Conservation (phyloP, 2,888 invertebrate genomes). For the Ctenicera cuprea region DNA sequence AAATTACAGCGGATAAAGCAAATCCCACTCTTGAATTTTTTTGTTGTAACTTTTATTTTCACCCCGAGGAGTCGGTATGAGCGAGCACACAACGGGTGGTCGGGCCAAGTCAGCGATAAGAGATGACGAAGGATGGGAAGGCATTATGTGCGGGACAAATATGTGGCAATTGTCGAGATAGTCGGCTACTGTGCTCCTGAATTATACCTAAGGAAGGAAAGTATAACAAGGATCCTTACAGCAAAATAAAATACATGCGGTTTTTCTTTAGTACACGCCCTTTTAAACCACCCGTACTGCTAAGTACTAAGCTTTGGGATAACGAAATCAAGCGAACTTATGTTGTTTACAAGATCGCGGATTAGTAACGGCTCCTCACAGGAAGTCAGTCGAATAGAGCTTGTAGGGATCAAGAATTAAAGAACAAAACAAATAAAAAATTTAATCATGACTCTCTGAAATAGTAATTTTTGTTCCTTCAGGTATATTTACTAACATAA, state of each 20-base stretch:
- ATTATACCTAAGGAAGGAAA: slow-evolving; percentile 55
- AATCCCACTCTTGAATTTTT: slow-evolving; percentile 45
- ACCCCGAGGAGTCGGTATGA: slow-evolving; percentile 31
- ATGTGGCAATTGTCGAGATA: slow-evolving; percentile 62
- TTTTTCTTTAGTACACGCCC: neutral
- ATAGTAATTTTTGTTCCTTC: neutral
- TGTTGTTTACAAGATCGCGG: slow-evolving; percentile 12
- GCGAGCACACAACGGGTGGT: slow-evolving; percentile 53
- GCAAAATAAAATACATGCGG: slow-evolving; percentile 33
- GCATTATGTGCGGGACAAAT: slow-evolving; percentile 62
- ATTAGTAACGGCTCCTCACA: slow-evolving; percentile 1
- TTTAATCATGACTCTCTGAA: neutral
- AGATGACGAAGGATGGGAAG: slow-evolving; percentile 58
- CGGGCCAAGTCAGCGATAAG: slow-evolving; percentile 61
- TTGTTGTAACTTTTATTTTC: slow-evolving; percentile 47
- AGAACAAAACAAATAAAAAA: neutral
- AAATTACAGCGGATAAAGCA: slow-evolving; percentile 46
- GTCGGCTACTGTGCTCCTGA: slow-evolving; percentile 56
- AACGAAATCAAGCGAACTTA: slow-evolving; percentile 2
- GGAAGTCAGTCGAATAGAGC: neutral
- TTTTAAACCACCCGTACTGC: neutral
- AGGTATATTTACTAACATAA: too few relatives aligned
- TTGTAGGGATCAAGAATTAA: neutral
- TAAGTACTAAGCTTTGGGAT: neutral
- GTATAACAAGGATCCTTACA: slow-evolving; percentile 40